A percentile compares a stretch with the other conserved stretches of the same genome.
phyloP scores from a whole-genome alignment of 2,888 invertebrate genomes.

The Tetranychus truncatus region DNA sequence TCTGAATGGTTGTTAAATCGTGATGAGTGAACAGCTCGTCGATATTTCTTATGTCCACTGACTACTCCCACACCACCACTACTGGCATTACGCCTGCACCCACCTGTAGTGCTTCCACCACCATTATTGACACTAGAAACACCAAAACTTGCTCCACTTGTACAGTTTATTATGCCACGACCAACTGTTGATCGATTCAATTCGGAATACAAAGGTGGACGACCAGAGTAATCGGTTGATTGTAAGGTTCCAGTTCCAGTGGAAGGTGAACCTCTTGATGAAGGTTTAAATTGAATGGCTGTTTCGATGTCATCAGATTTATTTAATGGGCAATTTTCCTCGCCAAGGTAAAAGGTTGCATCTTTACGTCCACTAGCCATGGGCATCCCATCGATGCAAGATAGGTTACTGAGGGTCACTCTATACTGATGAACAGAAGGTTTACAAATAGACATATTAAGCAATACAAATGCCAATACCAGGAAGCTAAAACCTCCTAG shows the following conservation, averaged over 20 bases:
- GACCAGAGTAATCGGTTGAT: background rate
- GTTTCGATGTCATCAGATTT: background rate
- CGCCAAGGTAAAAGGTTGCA: background rate
- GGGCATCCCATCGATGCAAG: background rate
- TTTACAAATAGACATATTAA: conserved; percentile 1
- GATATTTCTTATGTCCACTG: background rate
- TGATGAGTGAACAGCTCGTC: background rate
- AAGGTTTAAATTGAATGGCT: background rate
- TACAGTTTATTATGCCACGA: background rate
- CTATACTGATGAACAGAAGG: background rate
- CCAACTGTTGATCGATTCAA: background rate
- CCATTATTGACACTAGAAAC: background rate
- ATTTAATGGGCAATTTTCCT: conserved; percentile 2
- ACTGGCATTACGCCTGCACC: background rate
- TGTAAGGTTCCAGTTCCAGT: background rate
- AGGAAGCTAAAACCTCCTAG: background rate
- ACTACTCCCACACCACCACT: background rate
- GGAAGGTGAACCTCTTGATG: background rate
- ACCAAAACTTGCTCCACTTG: background rate
- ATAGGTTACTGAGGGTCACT: conserved; percentile 6
- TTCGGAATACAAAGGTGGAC: conserved; percentile 1
- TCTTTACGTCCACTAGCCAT: conserved; percentile 2
- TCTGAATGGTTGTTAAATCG: conserved; percentile 7
- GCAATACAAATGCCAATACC: background rate
- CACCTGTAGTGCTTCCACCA: background rate